Percentiles rank a stretch among this genome's conserved stretches.
Conservation (phyloP, 2,888 invertebrate genomes). For the Zygothrica quintamaculata region DNA sequence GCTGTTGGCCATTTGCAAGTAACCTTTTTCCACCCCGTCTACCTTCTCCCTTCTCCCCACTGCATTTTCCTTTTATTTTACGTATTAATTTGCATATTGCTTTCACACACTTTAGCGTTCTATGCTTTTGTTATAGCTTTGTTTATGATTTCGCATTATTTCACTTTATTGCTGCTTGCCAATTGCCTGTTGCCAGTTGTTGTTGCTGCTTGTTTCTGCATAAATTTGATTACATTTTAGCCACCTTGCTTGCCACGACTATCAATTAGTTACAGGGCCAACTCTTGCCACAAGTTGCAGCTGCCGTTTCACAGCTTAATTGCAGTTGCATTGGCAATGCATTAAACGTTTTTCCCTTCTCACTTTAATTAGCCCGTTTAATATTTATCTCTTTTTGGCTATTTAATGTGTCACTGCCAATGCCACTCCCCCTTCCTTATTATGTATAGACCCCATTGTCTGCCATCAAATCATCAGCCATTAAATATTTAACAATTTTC, state of each 20-base stretch:
- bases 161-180: constrained; percentile 65
- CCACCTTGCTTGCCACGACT: constrained; percentile 32
- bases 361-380: too few relatives aligned
- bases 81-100: constrained; percentile 77
- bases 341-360: background rate
- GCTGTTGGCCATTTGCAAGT: constrained; percentile 75
- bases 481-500: too few relatives aligned
- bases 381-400: too few relatives aligned
- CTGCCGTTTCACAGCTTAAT: background rate
- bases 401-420: too few relatives aligned
- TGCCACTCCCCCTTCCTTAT: too few relatives aligned
- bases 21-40: too few relatives aligned
- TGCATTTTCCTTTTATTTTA: too few relatives aligned
- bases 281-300: background rate
- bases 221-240: constrained; percentile 72
- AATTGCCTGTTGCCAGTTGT: too few relatives aligned
- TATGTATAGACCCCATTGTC: too few relatives aligned
- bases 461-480: too few relatives aligned
- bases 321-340: background rate
- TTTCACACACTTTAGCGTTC: constrained; percentile 52
- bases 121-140: constrained; percentile 65
- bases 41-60: too few relatives aligned
- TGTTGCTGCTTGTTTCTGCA: too few relatives aligned
- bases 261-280: constrained; percentile 60
- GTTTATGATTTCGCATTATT: constrained; percentile 71